phyloP scores from a whole-genome alignment of 2,888 invertebrate genomes.

The Onchidella celtica region DNA sequence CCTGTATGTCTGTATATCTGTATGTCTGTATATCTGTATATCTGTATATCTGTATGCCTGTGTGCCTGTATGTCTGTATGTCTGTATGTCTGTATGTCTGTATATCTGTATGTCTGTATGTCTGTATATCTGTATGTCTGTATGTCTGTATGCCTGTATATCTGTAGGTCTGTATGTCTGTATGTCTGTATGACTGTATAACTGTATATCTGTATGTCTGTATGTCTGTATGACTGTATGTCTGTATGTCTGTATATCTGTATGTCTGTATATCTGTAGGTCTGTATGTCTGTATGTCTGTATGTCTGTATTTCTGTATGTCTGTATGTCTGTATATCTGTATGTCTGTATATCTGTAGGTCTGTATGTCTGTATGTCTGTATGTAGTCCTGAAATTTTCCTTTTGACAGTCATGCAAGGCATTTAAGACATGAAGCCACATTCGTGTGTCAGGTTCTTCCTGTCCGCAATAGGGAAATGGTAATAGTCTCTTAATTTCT shows the following conservation, averaged over 20 bases:
- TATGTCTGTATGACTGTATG: not conserved
- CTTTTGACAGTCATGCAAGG: too few relatives aligned
- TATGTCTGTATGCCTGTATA: slow-evolving; percentile 11
- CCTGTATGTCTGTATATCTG: not conserved
- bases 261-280: not conserved
- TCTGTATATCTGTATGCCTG: not conserved
- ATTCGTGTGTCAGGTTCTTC: too few relatives aligned
- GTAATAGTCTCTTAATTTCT: too few relatives aligned
- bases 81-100: slow-evolving; percentile 12
- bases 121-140: slow-evolving; percentile 5
- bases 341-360: not conserved
- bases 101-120: not conserved
- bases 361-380: not conserved
- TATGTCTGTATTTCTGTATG: not conserved
- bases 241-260: not conserved
- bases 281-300: not conserved
- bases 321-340: not conserved
- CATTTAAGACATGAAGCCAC: too few relatives aligned
- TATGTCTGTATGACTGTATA: not conserved
- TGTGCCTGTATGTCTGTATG: not conserved
- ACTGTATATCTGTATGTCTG: not conserved
- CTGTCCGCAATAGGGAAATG: too few relatives aligned
- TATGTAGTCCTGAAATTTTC: too few relatives aligned
- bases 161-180: not conserved
- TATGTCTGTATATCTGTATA: not conserved